Evolutionary conservation across 2,888 invertebrate genomes (phyloP), one percentile per base, ranked within the genome.

Genomic region (Phengaris alcon): DNA sequence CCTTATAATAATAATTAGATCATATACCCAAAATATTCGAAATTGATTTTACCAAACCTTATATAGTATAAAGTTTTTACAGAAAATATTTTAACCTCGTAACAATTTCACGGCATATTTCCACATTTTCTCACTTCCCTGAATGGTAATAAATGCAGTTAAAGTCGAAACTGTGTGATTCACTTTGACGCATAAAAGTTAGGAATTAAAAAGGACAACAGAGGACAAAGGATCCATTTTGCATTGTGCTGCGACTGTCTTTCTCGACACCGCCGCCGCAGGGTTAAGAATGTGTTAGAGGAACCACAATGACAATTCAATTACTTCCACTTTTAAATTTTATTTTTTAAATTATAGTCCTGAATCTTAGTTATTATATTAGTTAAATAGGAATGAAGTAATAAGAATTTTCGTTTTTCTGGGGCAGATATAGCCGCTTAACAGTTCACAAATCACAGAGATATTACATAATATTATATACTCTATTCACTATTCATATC

Each of bases 121-220:
- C 64, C 64, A 64, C 64, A 59, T 59, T 22, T 64, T 7, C 35
- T 64, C 44, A 64, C 12, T 64, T 64, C 64, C 13, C 13, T 64
- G 64, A 64, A 64, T 35, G 64, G 6, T 35, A 6, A 15, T 57
- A 64, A 51, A 35, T 35, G 72, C 52, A 52, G 22, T 52, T 59
- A 64, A 22, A 68, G 7, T 64, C 46, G 83, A 83, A 81, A 81
- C 83, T 81, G 81, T 84, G 85, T 92, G 91, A 92, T 85, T 92
- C 92, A 92, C 88, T 90, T 90, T 88, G 88, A 88, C 90, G 91
- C 91, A 89, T 92, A 90, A 91, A 90, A 91, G 88, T 90, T 85
- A 91, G 86, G 90, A 93, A 93, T 92, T 93, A 92, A 88, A 90
- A 92, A 89, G 88, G 90, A 90, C 91, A 93, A 93, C 91, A 93